Evolutionary conservation across 2,888 invertebrate species (phyloP), one percentile per base, ranked within the genome.

Genomic region (Pristionchus arcanus): DNA sequence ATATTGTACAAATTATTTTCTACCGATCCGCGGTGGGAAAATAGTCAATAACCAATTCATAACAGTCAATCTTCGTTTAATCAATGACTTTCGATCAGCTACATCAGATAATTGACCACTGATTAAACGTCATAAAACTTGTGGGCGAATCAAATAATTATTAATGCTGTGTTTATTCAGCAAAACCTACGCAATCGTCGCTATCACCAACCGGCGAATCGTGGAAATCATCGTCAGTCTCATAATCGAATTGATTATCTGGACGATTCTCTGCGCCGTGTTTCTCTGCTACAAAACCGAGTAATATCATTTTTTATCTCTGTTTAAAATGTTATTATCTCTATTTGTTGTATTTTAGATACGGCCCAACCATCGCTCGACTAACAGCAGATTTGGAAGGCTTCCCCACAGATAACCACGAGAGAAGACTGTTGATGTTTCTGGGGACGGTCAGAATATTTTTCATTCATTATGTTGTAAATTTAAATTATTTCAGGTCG

Each of bases 381-480:
- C 53, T 81, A 5, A 49, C 81, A 0, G 9, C 81, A n/a, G 81
- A 81, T 53, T 42, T 81, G 49, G 81, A 81, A 0, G 19, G 15
- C n/a, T 81, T 81, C 28, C 81, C 81, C 2, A 42, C 81, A 1
- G 13, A 25, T 25, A 49, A 81, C n/a, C 49, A 81, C 4, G 49
- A 81, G 0, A 53, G 81, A 81, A 81, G 81, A 53, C 81, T 81
- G n/a, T 16, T 81, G 28, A 81, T 81, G 81, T 81, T 81, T 81
- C 81, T 81, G 13, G 81, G 81, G 15, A 53, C 49, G 25, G 81
- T 81, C 0, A 25, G 81, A n/a, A 5, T 42, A 42, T n/a, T 21
- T 31, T 55, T 59, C 16, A 84, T 0, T 55, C 9, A 25, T 28
- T 25, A 0, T 34, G 9, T 55, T 25, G n/a, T 2, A 55, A 31